A percentile compares a stretch with the other conserved stretches of the same genome.
phyloP scores from a whole-genome alignment of 2,888 invertebrate species.

The Dicyrtomina minuta region DNA sequence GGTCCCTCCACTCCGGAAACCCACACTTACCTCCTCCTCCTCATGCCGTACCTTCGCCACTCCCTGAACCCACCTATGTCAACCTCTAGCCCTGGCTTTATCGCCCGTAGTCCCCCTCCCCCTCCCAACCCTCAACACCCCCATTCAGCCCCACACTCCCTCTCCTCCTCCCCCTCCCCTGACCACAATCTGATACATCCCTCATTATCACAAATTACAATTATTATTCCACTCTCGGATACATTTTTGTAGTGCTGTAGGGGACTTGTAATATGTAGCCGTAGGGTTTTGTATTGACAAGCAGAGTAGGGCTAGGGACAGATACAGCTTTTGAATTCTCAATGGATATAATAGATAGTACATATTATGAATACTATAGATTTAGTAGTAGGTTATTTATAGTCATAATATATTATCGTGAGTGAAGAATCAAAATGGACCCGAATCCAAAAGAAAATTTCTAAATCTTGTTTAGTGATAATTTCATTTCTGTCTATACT shows the following conservation, averaged over 20 bases:
- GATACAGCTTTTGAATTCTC: too few relatives aligned
- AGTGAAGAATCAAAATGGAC: too few relatives aligned
- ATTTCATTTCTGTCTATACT: too few relatives aligned
- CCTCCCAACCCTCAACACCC: slow-evolving; percentile 13
- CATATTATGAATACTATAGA: not conserved
- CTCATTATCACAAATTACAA: too few relatives aligned
- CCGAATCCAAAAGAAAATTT: too few relatives aligned
- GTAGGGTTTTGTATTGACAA: too few relatives aligned
- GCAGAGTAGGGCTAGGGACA: too few relatives aligned
- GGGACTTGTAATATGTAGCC: too few relatives aligned
- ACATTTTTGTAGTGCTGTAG: too few relatives aligned
- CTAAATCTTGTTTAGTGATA: too few relatives aligned
- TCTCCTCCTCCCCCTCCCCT: not conserved
- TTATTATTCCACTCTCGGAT: too few relatives aligned
- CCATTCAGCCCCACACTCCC: not conserved
- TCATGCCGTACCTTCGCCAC: slow-evolving; percentile 58
- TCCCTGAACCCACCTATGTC: slow-evolving; percentile 88
- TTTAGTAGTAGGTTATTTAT: slow-evolving; percentile 2
- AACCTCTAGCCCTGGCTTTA: slow-evolving; percentile 76
- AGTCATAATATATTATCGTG: too few relatives aligned
- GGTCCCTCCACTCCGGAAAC: slow-evolving; percentile 36
- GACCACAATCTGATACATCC: not conserved
- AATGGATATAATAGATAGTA: not conserved
- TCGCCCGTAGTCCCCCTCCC: slow-evolving; percentile 26
- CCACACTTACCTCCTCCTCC: slow-evolving; percentile 59